Evolutionary conservation across 2,113 vertebrate genomes (phyloP).

Genomic region (Oxygymnocypris stewartii): DNA sequence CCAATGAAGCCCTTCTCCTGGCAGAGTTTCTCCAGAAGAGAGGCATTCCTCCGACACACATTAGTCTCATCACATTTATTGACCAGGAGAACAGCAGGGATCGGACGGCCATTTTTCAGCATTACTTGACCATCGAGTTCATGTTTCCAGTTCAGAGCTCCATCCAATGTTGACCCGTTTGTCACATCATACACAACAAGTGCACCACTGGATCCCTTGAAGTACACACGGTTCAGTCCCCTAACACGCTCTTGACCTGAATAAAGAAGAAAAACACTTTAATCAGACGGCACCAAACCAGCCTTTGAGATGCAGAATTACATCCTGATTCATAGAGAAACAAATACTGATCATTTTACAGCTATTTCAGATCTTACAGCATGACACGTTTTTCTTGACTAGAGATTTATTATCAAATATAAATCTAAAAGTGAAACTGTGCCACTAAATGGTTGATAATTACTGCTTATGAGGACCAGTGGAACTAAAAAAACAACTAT

Average conservation of each 20-base stretch:
- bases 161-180: conserved; percentile 79
- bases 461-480: background rate
- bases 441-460: background rate
- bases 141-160: conserved; percentile 82
- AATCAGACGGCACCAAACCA: background rate
- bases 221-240: conserved; percentile 87
- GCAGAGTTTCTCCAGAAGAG: conserved; percentile 82
- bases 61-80: conserved; percentile 86
- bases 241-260: conserved; percentile 83
- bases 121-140: conserved; percentile 85
- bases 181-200: conserved; percentile 85
- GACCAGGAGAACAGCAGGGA: conserved; percentile 84
- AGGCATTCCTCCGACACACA: conserved; percentile 58
- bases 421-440: background rate
- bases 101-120: conserved; percentile 75
- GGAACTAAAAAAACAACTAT: background rate
- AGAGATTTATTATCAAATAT: background rate
- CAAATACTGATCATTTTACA: background rate
- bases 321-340: no score
- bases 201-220: conserved; percentile 83
- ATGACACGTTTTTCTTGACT: background rate
- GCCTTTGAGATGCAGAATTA: background rate
- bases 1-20: conserved; percentile 80
- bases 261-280: background rate
- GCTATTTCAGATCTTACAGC: background rate